Percentiles rank a stretch among this genome's conserved stretches.
Conservation (phyloP, 2,113 vertebrate species). For the Leptocoma aspasia region DNA sequence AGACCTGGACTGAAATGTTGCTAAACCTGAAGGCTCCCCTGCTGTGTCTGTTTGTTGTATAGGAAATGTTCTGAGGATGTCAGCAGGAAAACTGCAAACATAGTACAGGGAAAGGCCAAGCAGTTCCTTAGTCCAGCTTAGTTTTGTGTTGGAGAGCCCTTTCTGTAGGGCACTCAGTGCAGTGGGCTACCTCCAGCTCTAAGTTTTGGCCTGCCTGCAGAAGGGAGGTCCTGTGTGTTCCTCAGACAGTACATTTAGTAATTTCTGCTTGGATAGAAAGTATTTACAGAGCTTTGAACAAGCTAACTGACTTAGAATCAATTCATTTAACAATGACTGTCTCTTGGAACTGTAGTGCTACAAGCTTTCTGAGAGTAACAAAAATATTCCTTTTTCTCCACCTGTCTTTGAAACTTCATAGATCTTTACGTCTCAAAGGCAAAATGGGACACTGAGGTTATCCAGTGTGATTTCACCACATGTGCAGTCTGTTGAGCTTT, state of each 20-base stretch:
- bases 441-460: not conserved
- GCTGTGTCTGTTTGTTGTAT: not conserved
- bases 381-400: not conserved
- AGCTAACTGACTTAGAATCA: not conserved
- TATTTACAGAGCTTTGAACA: not conserved
- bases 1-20: not conserved
- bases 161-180: not conserved
- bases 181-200: not conserved
- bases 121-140: not conserved
- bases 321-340: not conserved
- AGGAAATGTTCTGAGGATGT: not conserved
- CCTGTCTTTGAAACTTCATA: not conserved
- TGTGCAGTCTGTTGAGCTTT: not conserved
- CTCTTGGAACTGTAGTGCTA: not conserved
- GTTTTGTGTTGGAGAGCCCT: not conserved
- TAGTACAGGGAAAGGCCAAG: not conserved
- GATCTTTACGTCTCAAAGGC: not conserved
- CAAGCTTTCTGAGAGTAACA: not conserved
- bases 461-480: not conserved
- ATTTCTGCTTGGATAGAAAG: not conserved
- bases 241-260: not conserved
- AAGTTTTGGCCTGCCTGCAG: not conserved
- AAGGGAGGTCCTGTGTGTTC: not conserved
- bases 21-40: not conserved
- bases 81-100: not conserved